Conservation (phyloP, 2,113 vertebrate species). For the Ailuropoda melanoleuca region DNA sequence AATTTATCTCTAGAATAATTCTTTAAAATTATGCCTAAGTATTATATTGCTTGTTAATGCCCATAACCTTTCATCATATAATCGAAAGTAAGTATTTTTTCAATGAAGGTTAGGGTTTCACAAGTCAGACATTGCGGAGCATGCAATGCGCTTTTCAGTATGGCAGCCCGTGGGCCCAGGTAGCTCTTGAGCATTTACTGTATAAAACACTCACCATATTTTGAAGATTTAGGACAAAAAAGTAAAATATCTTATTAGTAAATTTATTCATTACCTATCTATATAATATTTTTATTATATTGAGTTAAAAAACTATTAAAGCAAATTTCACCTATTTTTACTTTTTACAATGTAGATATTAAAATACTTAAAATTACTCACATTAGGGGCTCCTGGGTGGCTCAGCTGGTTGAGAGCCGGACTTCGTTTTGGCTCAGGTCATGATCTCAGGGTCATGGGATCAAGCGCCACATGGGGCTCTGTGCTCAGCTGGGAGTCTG, state of each 20-base stretch:
- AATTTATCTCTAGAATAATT: background rate
- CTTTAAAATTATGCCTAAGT: background rate
- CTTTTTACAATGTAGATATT: background rate
- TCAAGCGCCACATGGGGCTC: background rate
- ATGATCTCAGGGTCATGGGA: background rate
- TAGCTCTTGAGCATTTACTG: background rate
- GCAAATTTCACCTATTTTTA: background rate
- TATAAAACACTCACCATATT: background rate
- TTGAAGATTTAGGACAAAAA: background rate
- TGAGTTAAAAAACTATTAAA: background rate
- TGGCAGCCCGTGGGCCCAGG: no score
- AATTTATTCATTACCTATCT: background rate
- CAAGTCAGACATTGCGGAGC: background rate
- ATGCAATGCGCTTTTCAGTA: background rate
- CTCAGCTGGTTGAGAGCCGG: no score
- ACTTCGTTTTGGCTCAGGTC: background rate
- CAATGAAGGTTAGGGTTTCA: background rate
- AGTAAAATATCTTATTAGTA: background rate
- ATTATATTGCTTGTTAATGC: background rate
- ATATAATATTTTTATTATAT: background rate
- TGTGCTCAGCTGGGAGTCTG: no score
- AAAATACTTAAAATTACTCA: background rate
- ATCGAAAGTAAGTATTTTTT: slow-evolving; percentile 19
- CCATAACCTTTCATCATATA: background rate
- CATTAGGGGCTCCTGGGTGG: background rate